Percentiles rank a stretch among this genome's conserved stretches.
Conservation (phyloP, 2,797 vertebrate species). For the Thunnus albacares region DNA sequence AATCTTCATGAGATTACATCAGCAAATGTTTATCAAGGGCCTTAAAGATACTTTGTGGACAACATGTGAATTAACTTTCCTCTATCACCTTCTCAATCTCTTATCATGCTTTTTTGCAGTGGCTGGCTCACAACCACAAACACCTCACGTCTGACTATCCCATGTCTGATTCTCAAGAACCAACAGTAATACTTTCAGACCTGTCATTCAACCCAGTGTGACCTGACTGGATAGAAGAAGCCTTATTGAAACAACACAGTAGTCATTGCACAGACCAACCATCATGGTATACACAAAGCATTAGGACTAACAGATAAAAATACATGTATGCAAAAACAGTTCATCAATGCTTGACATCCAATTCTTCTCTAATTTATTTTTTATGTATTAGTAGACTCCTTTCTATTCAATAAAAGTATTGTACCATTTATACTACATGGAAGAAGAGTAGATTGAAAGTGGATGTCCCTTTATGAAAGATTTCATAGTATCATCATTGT, state of each 20-base stretch:
- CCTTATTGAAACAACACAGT: neutral
- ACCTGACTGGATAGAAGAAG: neutral
- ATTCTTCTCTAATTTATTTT: neutral
- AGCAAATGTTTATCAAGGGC: neutral
- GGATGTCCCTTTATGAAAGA: neutral
- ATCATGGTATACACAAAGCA: neutral
- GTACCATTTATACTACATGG: neutral
- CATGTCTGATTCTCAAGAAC: slow-evolving; percentile 17
- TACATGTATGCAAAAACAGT: neutral
- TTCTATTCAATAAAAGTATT: neutral
- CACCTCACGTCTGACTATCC: neutral
- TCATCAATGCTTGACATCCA: too few species aligned
- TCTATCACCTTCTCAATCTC: neutral
- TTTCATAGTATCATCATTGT: neutral
- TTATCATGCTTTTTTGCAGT: slow-evolving; percentile 12
- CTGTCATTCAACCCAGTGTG: neutral
- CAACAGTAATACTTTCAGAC: neutral
- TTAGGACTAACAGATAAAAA: neutral
- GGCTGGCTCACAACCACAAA: neutral
- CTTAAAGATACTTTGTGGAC: neutral
- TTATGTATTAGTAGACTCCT: neutral
- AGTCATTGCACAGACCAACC: neutral
- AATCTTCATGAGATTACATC: neutral
- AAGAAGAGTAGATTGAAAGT: neutral
- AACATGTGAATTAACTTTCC: neutral